Conservation (phyloP, 2,113 vertebrate species). For the Paradoxurus hermaphroditus region DNA sequence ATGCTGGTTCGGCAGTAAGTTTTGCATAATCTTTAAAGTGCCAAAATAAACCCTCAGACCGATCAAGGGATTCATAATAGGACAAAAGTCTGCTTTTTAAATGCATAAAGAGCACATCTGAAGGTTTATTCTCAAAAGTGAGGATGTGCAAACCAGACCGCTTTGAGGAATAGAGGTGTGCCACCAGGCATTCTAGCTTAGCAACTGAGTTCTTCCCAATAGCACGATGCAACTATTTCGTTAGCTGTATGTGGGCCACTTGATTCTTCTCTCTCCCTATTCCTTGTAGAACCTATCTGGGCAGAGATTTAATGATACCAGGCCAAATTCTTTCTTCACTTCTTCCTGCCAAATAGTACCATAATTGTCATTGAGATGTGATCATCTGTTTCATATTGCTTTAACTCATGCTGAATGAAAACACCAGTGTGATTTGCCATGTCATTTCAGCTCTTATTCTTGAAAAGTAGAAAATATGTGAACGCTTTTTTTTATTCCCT, state of each 20-base stretch:
- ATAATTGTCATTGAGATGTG: slow-evolving; percentile 67
- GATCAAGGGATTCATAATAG: slow-evolving; percentile 37
- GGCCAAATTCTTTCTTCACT: slow-evolving; percentile 61
- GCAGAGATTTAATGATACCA: slow-evolving; percentile 55
- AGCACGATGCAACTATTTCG: slow-evolving; percentile 54
- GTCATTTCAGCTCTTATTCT: slow-evolving; percentile 59
- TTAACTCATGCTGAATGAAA: slow-evolving; percentile 53
- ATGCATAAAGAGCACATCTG: not conserved
- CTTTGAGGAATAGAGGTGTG: slow-evolving; percentile 54
- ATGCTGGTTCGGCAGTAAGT: slow-evolving; percentile 38
- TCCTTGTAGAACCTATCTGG: slow-evolving; percentile 52
- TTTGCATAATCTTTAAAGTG: slow-evolving; percentile 34
- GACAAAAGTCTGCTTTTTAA: slow-evolving; percentile 59
- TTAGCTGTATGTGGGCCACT: slow-evolving; percentile 23
- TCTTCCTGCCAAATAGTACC: slow-evolving; percentile 49
- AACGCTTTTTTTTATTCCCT: not conserved
- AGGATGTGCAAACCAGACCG: slow-evolving; percentile 39
- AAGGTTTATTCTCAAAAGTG: slow-evolving; percentile 58
- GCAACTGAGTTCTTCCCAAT: slow-evolving; percentile 16
- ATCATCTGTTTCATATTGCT: slow-evolving; percentile 70
- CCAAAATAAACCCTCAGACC: slow-evolving; percentile 49
- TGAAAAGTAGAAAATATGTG: slow-evolving; percentile 50
- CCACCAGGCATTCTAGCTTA: slow-evolving; percentile 10
- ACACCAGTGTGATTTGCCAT: slow-evolving; percentile 33
- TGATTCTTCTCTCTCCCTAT: not conserved